Evolutionary conservation across 2,888 invertebrate species (phyloP), one percentile per base, ranked within the genome.

Genomic region (Lepetodrilus schrolli): DNA sequence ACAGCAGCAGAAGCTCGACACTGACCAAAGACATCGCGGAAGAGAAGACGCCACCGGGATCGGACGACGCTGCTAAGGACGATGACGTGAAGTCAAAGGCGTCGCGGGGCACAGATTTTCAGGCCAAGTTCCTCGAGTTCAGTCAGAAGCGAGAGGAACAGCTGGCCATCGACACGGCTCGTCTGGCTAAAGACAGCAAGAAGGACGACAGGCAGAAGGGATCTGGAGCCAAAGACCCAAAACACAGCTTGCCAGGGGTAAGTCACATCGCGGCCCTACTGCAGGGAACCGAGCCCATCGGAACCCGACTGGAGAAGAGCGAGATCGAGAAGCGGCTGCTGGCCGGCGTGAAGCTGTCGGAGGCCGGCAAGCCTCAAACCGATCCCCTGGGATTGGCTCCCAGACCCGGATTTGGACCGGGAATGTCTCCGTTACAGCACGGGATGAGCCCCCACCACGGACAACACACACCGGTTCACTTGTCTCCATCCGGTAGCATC

Each of bases 1-100:
- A 20, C 66, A 70, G 72, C 3, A 80, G 80, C 23, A 68, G 73
- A 58, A 68, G 79, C 34, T n/a, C n/a, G n/a, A n/a, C n/a, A n/a
- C n/a, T n/a, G n/a, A n/a, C n/a, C n/a, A n/a, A n/a, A 58, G 78
- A 49, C 78, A 80, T 20, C 70, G 75, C 49, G 75, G 80, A 73
- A 20, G 78, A 58, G 30, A 74, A 76, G 17, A 71, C 75, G 21
- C 72, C 73, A 50, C 37, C 51, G 37, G 36, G 51, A 20, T 58
- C 71, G 50, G 74, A 74, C 21, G 51, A 69, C 1, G 73, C 36
- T 20, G 73, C 70, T 37, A 70, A 65, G 37, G 93, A 94, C 34
- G 83, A 85, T 47, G 94, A 94, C 80, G 93, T 94, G 47, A 81
- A 79, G 70, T 72, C 70, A 74, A 76, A 68, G 43, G 68, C 43